Conservation (phyloP, 2,888 invertebrate genomes). For the Torymus tubicola region DNA sequence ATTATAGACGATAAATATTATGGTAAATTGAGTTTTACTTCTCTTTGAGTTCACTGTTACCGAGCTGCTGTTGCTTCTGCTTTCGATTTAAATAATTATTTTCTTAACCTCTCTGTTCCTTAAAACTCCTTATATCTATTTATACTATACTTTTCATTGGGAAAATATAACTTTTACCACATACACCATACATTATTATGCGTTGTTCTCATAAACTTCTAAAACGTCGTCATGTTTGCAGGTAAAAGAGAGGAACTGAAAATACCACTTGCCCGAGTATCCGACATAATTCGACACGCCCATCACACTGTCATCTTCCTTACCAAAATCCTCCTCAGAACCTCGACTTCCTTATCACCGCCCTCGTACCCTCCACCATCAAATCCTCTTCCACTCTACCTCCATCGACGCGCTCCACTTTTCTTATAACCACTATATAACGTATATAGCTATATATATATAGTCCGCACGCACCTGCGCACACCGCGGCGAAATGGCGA, state of each 20-base stretch:
- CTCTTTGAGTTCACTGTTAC: no score
- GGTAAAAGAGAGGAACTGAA: not conserved
- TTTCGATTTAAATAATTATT: no score
- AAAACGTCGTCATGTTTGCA: not conserved
- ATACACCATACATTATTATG: no score
- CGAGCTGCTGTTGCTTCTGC: no score
- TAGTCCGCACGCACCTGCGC: conserved; percentile 3
- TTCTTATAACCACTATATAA: no score
- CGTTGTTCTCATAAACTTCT: no score
- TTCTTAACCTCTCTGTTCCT: no score
- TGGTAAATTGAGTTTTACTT: no score
- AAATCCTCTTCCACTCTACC: not conserved
- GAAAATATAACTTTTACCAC: no score
- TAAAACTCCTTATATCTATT: no score
- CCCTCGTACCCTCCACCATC: not conserved
- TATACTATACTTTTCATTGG: no score
- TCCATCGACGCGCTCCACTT: not conserved
- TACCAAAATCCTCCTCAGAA: not conserved
- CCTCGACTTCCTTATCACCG: conserved; percentile 1
- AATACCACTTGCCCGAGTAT: not conserved
- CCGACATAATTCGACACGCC: not conserved
- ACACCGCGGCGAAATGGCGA: conserved; percentile 35
- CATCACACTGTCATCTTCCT: not conserved
- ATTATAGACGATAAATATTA: no score
- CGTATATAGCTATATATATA: conserved; percentile 3